Evolutionary conservation across 1,140 invertebrate genomes (phyloP).

Genomic region (Babylonia areolata): DNA sequence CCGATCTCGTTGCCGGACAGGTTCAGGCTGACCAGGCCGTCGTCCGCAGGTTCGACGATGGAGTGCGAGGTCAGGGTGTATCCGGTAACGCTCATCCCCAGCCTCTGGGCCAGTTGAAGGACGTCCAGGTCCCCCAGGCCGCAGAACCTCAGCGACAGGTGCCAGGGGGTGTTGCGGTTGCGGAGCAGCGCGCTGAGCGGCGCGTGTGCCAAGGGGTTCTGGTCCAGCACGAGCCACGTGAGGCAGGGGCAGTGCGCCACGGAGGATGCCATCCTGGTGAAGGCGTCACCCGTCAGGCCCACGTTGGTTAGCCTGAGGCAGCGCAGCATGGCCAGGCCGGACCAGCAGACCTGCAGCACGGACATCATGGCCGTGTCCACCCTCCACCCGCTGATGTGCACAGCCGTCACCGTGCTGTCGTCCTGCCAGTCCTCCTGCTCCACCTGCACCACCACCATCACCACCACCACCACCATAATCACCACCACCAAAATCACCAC

Average conservation of each 20-base stretch:
- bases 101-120: too few relatives aligned
- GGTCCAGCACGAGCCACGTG: background rate
- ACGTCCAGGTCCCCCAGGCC: background rate
- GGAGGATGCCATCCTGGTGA: background rate
- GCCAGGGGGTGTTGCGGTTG: background rate
- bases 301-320: background rate
- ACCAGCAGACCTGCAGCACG: background rate
- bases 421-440: background rate
- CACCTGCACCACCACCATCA: background rate
- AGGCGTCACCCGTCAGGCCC: background rate
- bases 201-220: background rate
- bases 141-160: background rate
- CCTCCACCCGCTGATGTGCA: background rate
- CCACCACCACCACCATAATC: background rate
- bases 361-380: background rate
- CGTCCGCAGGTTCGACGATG: background rate
- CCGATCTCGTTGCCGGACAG: background rate
- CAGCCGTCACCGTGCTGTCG: background rate
- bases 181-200: background rate
- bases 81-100: background rate
- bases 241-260: background rate
- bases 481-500: background rate
- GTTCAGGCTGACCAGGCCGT: background rate
- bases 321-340: background rate
- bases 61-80: background rate